These are phyloP conservation scores for Tarsius wallacei DNA, from an alignment of 2,797 vertebrate genomes.

Conservation along the genomic window DNA sequence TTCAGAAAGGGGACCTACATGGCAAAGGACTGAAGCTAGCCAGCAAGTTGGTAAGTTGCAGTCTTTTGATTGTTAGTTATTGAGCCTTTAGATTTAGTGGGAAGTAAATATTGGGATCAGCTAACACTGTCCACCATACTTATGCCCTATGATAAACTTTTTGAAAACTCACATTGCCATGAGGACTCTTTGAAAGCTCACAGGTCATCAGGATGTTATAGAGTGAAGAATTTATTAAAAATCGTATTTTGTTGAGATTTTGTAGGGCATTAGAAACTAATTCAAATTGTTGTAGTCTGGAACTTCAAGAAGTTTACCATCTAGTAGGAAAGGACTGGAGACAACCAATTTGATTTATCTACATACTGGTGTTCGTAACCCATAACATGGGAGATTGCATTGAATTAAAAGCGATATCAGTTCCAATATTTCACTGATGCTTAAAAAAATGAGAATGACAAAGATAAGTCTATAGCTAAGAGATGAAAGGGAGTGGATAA, in stretches of 20 bases:
- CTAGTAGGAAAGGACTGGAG: not conserved
- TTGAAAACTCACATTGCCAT: conserved; percentile 31
- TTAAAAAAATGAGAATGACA: conserved; percentile 48
- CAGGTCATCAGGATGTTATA: not conserved
- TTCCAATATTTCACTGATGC: conserved; percentile 41
- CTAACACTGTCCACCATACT: not conserved
- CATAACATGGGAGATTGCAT: not conserved
- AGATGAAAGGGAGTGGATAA: not conserved
- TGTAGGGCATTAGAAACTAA: not conserved
- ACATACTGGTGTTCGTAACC: not conserved
- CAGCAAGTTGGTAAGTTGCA: not conserved
- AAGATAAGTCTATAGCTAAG: not conserved
- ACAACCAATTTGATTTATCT: not conserved
- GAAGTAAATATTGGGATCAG: not conserved
- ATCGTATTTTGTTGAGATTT: conserved; percentile 18
- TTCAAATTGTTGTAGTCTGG: not conserved
- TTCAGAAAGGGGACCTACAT: conserved; percentile 2
- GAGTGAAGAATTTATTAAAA: not conserved
- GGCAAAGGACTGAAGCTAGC: no score
- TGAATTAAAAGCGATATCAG: conserved; percentile 32
- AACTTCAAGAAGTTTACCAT: not conserved
- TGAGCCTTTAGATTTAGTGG: conserved; percentile 1
- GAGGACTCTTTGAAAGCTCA: not conserved
- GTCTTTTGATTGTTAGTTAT: conserved; percentile 7
- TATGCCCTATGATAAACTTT: not conserved